Evolutionary conservation across 2,113 vertebrate species (phyloP).

Genomic region (Smithornis capensis): DNA sequence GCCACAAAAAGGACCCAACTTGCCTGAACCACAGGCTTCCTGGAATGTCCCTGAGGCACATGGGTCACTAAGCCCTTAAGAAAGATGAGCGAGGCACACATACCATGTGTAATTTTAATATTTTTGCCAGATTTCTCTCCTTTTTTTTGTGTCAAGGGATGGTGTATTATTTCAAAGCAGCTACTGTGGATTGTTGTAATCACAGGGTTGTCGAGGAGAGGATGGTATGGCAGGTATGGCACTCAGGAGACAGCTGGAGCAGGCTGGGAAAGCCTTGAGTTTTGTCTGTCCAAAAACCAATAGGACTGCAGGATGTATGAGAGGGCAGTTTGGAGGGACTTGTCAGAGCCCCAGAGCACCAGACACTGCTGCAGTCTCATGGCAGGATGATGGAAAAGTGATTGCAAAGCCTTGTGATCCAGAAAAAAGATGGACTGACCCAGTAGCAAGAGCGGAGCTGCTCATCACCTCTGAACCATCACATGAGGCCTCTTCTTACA

Average conservation of each 20-base stretch:
- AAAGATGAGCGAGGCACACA: neutral
- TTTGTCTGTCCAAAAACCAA: neutral
- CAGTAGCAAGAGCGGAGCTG: neutral
- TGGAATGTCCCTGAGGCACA: neutral
- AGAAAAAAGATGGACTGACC: neutral
- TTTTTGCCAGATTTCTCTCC: neutral
- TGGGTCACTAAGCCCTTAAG: neutral
- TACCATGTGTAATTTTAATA: neutral
- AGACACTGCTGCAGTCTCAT: neutral
- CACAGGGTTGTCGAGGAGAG: neutral
- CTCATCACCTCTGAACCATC: neutral
- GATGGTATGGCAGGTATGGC: neutral
- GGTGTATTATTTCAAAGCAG: neutral
- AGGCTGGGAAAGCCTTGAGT: neutral
- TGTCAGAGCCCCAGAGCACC: neutral
- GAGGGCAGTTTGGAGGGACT: neutral
- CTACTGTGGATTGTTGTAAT: neutral
- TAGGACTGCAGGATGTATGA: neutral
- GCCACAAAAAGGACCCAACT: neutral
- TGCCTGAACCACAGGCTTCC: neutral
- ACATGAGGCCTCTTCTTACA: neutral
- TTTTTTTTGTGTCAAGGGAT: neutral
- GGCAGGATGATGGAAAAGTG: neutral
- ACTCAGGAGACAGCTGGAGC: neutral
- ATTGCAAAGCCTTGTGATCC: neutral